Conservation (phyloP, 2,797 vertebrate species). For the Molossus alvarezi region DNA sequence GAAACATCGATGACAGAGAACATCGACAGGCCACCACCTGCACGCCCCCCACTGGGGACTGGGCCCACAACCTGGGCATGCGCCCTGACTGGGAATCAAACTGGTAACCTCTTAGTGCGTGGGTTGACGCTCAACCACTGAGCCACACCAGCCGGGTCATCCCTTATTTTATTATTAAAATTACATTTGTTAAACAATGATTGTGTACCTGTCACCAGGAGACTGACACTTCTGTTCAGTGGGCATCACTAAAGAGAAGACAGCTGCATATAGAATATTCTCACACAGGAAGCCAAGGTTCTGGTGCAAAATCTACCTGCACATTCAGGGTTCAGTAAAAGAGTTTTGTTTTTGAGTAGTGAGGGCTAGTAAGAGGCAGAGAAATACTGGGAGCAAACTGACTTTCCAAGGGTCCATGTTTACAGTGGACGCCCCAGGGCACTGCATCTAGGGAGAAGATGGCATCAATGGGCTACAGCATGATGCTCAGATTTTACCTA, state of each 20-base stretch:
- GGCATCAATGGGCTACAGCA: neutral
- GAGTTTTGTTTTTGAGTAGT: conserved; percentile 30
- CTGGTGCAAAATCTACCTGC: neutral
- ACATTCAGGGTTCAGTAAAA: neutral
- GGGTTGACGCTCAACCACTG: too few species aligned
- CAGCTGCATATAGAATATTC: neutral
- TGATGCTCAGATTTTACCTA: neutral
- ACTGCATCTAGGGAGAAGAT: neutral
- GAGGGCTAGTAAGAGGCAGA: neutral
- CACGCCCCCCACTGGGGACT: too few species aligned
- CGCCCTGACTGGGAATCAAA: too few species aligned
- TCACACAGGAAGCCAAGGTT: neutral
- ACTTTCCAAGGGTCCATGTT: neutral
- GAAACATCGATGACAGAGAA: too few species aligned
- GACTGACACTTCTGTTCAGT: neutral
- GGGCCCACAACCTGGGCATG: too few species aligned
- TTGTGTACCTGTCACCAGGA: neutral
- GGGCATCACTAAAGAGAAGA: neutral
- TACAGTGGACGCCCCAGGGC: neutral
- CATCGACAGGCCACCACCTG: too few species aligned
- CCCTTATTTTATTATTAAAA: neutral
- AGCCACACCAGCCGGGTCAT: neutral
- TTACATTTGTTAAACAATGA: neutral
- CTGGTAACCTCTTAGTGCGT: too few species aligned
- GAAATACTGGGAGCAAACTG: neutral